These are phyloP conservation scores for Chymomyza amoena DNA, from an alignment of 2,888 invertebrate species.

Conservation along the genomic window DNA sequence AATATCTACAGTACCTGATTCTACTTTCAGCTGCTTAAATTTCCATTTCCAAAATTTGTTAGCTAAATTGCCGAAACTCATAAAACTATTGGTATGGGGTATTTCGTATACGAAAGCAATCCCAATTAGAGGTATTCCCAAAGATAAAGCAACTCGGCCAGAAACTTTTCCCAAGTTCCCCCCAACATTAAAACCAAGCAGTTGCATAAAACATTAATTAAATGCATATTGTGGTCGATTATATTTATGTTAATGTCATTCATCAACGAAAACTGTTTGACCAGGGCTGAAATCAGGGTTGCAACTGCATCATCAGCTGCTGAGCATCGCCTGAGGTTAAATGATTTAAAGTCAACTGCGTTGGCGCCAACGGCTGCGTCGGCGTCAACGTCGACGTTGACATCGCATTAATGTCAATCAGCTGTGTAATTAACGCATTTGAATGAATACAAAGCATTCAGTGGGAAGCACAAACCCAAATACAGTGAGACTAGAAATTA, in stretches of 20 bases:
- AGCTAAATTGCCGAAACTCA: too few species aligned
- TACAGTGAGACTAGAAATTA: too few species aligned
- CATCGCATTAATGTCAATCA: slow-evolving; percentile 65
- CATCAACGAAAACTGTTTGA: slow-evolving; percentile 39
- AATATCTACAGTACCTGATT: too few species aligned
- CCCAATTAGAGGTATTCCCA: too few species aligned
- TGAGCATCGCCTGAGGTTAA: slow-evolving; percentile 2
- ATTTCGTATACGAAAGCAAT: neutral
- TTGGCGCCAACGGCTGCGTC: slow-evolving; percentile 38
- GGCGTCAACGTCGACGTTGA: slow-evolving; percentile 8
- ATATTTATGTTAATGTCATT: slow-evolving; percentile 51
- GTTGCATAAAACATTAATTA: slow-evolving; percentile 30
- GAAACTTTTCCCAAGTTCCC: neutral
- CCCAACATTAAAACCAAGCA: neutral
- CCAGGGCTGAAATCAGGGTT: neutral
- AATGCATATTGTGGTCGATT: slow-evolving; percentile 46
- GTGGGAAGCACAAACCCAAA: neutral
- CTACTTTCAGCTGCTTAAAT: too few species aligned
- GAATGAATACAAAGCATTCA: slow-evolving; percentile 25
- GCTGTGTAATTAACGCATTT: slow-evolving; percentile 57
- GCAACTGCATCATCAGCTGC: neutral
- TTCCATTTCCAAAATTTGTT: too few species aligned
- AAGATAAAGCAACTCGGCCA: neutral
- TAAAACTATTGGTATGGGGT: too few species aligned
- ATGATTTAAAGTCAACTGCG: slow-evolving; percentile 33